These are phyloP conservation scores for Gallinago media DNA, from an alignment of 2,113 vertebrate species.

Conservation along the genomic window DNA sequence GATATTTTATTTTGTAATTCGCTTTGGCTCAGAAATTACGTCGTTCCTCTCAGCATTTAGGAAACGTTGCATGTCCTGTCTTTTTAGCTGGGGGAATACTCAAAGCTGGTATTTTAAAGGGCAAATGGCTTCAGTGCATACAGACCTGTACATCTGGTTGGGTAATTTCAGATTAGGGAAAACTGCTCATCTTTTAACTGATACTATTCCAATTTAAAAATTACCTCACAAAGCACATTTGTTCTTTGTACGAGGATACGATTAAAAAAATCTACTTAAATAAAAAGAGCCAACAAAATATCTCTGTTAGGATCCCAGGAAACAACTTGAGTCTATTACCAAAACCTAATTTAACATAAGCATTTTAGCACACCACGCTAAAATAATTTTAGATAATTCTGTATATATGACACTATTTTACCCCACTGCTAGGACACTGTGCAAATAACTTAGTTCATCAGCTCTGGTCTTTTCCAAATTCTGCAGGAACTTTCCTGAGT, in stretches of 20 bases:
- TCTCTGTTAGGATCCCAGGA: background rate
- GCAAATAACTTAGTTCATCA: background rate
- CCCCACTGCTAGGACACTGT: background rate
- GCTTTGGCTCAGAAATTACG: background rate
- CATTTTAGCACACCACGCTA: background rate
- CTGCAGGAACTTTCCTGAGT: background rate
- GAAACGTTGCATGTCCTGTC: background rate
- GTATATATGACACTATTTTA: background rate
- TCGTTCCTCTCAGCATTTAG: background rate
- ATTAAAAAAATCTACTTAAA: background rate
- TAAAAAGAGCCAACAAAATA: background rate
- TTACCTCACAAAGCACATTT: background rate
- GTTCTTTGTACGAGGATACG: background rate
- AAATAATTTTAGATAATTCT: background rate
- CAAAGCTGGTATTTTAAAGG: background rate
- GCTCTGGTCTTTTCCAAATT: background rate
- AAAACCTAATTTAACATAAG: background rate
- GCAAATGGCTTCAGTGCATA: background rate
- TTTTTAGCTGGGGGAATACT: background rate
- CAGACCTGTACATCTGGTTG: background rate
- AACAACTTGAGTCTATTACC: background rate
- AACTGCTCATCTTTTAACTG: background rate
- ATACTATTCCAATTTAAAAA: background rate
- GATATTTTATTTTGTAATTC: background rate
- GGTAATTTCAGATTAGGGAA: background rate